Base-by-base conservation (phyloP, 2,113 vertebrate genomes). In the Eretmodus cyanostictus region DNA sequence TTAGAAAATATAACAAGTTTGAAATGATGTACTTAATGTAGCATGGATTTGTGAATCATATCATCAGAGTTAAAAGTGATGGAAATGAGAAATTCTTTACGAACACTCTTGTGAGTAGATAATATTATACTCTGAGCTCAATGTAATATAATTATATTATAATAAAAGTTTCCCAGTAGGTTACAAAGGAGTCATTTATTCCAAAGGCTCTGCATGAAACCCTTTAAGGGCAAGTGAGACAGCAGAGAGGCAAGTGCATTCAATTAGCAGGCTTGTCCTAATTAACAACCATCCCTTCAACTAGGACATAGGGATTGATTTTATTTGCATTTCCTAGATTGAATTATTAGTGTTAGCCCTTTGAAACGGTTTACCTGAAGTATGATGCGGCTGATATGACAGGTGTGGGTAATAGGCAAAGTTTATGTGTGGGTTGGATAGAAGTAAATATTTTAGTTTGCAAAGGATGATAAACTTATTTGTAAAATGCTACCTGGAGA, bases 251-350 rank as follows among this genome's bases (percentile, higher is more conserved):
- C 88, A 94, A 93, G 95, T 90, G 47, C 89, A 91, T 91, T 93
- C 90, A 94, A 93, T 94, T 93, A 94, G 86, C 79, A 81, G 51
- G n/a, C 79, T 57, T 29, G 87, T 51, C 85, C 90, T 94, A 94
- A 95, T 94, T 91, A 94, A 88, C 88, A 82, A 89, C 54, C 57
- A 38, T 86, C 89, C 83, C 78, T 88, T 93, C 66, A 92, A 89
- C 82, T 63, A 59, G 92, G 94, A 93, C 88, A 84, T n/a, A 54
- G 81, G 85, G 81, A 96, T 95, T 93, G 89, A 94, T 92, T 93
- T 88, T 45, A 90, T 91, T 91, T 92, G 84, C 54, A 82, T 57
- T 84, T 82, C 86, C 81, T 36, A 47, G n/a, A 87, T 42, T 51
- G 71, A 89, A 81, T 68, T 57, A 85, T 91, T 87, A 73, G 49